Conservation (phyloP, 2,113 vertebrate species). For the Helogale parvula region DNA sequence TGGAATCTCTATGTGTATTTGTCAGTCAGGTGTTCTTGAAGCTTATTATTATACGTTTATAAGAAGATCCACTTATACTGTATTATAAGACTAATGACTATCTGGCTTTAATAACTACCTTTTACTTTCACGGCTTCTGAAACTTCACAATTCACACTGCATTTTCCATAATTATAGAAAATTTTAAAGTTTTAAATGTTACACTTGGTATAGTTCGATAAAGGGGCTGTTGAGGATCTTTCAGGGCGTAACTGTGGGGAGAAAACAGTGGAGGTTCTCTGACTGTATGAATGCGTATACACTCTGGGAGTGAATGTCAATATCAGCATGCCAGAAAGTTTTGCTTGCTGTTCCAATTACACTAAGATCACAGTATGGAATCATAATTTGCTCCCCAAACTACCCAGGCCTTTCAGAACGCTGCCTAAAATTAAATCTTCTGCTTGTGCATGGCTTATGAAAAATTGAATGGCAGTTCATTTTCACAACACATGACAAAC, state of each 20-base stretch:
- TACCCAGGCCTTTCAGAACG: constrained; percentile 84
- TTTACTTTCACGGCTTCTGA: constrained; percentile 2
- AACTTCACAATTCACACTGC: neutral
- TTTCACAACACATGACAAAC: constrained; percentile 87
- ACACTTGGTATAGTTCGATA: neutral
- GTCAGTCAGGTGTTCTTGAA: neutral
- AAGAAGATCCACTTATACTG: neutral
- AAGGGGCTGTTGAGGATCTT: constrained; percentile 53
- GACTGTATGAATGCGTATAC: constrained; percentile 59
- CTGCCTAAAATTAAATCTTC: constrained; percentile 86
- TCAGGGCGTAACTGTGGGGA: constrained; percentile 25
- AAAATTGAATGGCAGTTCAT: constrained; percentile 90
- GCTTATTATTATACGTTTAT: neutral
- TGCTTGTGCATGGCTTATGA: constrained; percentile 83
- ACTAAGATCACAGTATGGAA: constrained; percentile 81
- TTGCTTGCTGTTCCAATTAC: constrained; percentile 83
- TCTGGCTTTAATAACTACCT: neutral
- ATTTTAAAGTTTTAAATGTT: constrained; percentile 40
- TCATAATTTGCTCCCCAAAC: constrained; percentile 85
- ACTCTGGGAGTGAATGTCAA: constrained; percentile 72
- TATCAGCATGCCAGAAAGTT: constrained; percentile 74
- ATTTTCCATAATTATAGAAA: constrained; percentile 47
- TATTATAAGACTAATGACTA: neutral
- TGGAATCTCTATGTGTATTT: neutral
- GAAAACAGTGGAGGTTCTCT: constrained; percentile 63